phyloP scores from a whole-genome alignment of 2,888 invertebrate species.

The Morpho helenor region DNA sequence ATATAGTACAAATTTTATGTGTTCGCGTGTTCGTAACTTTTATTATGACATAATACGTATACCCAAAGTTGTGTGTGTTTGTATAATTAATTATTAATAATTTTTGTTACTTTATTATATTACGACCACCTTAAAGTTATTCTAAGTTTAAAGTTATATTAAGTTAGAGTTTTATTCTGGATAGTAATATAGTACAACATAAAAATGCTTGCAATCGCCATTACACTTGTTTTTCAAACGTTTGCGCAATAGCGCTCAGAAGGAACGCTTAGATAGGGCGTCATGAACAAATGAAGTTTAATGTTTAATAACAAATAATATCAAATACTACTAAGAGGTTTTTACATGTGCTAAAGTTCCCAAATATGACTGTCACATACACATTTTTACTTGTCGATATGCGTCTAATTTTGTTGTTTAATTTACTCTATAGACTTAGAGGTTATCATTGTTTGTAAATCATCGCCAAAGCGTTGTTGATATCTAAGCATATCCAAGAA shows the following conservation, averaged over 20 bases:
- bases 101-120: slow-evolving; percentile 71
- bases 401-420: too few species aligned
- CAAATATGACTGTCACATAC: too few species aligned
- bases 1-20: slow-evolving; percentile 75
- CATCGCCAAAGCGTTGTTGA: too few species aligned
- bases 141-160: slow-evolving; percentile 44
- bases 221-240: slow-evolving; percentile 26
- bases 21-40: slow-evolving; percentile 71
- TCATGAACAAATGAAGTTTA: slow-evolving; percentile 4
- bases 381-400: too few species aligned
- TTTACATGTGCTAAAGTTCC: too few species aligned
- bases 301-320: neutral
- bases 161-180: slow-evolving; percentile 46
- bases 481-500: too few species aligned
- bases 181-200: slow-evolving; percentile 30
- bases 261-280: slow-evolving; percentile 5
- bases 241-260: slow-evolving; percentile 10
- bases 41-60: slow-evolving; percentile 65
- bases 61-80: slow-evolving; percentile 77
- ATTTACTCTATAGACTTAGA: too few species aligned
- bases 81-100: slow-evolving; percentile 54
- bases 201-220: slow-evolving; percentile 4
- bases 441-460: too few species aligned
- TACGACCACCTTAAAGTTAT: slow-evolving; percentile 50
- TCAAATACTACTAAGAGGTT: too few species aligned